A percentile compares a stretch with the other conserved stretches of the same genome.
phyloP scores from a whole-genome alignment of 2,113 vertebrate genomes.

The Talpa occidentalis region DNA sequence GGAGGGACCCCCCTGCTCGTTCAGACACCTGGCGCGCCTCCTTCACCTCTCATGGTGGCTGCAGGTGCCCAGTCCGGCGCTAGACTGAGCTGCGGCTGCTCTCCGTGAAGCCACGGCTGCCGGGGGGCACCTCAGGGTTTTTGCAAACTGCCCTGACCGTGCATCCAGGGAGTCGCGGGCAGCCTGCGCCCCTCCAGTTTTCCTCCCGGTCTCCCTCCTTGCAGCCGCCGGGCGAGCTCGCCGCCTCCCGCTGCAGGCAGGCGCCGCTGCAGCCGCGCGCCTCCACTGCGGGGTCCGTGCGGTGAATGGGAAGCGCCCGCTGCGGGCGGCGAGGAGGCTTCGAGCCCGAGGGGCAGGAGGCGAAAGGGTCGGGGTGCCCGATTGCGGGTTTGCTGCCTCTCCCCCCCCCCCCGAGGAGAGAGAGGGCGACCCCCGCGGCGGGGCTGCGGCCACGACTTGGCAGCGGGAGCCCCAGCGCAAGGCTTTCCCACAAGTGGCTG shows the following conservation, averaged over 20 bases:
- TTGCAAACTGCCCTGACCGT: constrained; percentile 39
- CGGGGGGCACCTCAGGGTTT: constrained; percentile 14
- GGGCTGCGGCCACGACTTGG: background rate
- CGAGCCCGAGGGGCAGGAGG: constrained; percentile 60
- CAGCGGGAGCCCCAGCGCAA: constrained; percentile 14
- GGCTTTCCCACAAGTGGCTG: constrained; percentile 86
- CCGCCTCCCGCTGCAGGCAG: constrained; percentile 74
- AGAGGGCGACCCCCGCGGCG: background rate
- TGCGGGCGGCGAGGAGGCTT: constrained; percentile 76
- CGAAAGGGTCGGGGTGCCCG: background rate
- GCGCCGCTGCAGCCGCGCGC: constrained; percentile 83
- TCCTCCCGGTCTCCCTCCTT: constrained; percentile 11
- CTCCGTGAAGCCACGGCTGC: background rate
- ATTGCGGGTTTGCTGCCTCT: background rate
- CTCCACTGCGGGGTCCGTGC: constrained; percentile 85
- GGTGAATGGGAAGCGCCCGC: constrained; percentile 81
- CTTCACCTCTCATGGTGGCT: constrained; percentile 13
- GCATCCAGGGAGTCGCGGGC: constrained; percentile 36
- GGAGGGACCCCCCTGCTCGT: background rate
- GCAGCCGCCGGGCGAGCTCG: constrained; percentile 70
- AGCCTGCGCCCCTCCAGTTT: constrained; percentile 22
- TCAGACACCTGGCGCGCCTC: constrained; percentile 56
- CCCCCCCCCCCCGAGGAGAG: background rate
- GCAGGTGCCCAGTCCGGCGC: background rate
- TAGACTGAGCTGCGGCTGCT: background rate